A percentile compares a stretch with the other conserved stretches of the same genome.
Evolutionary conservation across 2,113 vertebrate genomes (phyloP).

Genomic region (Tachycineta bicolor): DNA sequence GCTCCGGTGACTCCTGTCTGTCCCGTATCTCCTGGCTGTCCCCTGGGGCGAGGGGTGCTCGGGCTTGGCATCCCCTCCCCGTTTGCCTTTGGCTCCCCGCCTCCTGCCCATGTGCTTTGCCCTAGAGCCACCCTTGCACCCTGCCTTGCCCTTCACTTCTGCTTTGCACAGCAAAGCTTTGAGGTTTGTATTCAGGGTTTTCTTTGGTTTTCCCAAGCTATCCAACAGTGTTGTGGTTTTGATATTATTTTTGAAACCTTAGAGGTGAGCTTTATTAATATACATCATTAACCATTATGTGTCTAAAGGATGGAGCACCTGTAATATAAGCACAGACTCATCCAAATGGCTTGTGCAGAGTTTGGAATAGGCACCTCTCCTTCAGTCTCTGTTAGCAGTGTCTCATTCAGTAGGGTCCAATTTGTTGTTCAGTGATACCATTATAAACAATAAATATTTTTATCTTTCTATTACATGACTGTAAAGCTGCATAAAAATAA

Average conservation of each 20-base stretch:
- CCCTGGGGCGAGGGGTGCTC: not conserved
- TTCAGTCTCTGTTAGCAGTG: not conserved
- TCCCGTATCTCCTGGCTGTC: too few relatives aligned
- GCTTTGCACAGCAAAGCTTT: not conserved
- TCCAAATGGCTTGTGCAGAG: fast-evolving
- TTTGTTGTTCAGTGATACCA: not conserved
- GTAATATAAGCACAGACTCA: not conserved
- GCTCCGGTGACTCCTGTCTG: fast-evolving
- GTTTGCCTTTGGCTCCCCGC: fast-evolving
- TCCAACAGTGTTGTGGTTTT: fast-evolving
- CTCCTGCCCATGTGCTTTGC: fast-evolving
- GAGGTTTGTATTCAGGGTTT: not conserved
- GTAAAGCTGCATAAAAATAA: not conserved
- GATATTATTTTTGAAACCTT: not conserved
- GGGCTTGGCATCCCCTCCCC: too few relatives aligned
- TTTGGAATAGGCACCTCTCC: not conserved
- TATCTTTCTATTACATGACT: not conserved
- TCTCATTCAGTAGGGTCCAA: not conserved
- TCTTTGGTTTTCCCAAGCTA: not conserved
- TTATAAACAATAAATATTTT: conserved; percentile 8
- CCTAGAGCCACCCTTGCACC: fast-evolving
- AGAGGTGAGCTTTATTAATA: not conserved
- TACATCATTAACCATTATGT: not conserved
- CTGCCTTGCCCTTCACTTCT: fast-evolving
- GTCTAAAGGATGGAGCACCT: not conserved